Conservation (phyloP, 2,888 invertebrate genomes). For the Tipula unca region DNA sequence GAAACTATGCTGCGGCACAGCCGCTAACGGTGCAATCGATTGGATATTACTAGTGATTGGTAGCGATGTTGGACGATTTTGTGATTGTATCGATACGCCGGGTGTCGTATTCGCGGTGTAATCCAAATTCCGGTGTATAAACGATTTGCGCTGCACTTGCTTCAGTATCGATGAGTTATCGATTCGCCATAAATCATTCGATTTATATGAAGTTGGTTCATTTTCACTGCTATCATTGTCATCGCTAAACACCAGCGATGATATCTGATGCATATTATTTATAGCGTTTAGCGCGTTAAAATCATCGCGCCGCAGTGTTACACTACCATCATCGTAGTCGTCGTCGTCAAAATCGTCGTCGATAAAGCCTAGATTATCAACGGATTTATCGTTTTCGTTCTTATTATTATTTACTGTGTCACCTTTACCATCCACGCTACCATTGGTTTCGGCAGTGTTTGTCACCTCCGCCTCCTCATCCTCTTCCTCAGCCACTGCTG, state of each 20-base stretch:
- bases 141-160: slow-evolving; percentile 8
- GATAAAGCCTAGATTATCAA: neutral
- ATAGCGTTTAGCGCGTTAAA: neutral
- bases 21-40: neutral
- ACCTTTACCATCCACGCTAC: neutral
- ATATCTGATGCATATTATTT: neutral
- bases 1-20: neutral
- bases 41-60: neutral
- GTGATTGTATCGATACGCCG: neutral
- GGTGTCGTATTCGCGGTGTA: neutral
- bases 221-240: neutral
- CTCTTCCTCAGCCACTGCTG: neutral
- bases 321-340: neutral
- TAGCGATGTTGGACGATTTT: neutral
- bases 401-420: neutral
- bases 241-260: neutral
- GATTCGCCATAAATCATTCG: slow-evolving; percentile 15
- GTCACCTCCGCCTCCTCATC: no score
- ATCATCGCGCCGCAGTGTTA: neutral
- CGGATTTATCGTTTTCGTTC: neutral
- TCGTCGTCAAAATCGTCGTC: neutral
- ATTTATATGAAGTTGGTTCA: neutral
- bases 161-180: neutral
- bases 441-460: neutral
- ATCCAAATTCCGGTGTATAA: neutral